Evolutionary conservation across 2,113 vertebrate species (phyloP).

Genomic region (Brachyhypopomus gauderio): DNA sequence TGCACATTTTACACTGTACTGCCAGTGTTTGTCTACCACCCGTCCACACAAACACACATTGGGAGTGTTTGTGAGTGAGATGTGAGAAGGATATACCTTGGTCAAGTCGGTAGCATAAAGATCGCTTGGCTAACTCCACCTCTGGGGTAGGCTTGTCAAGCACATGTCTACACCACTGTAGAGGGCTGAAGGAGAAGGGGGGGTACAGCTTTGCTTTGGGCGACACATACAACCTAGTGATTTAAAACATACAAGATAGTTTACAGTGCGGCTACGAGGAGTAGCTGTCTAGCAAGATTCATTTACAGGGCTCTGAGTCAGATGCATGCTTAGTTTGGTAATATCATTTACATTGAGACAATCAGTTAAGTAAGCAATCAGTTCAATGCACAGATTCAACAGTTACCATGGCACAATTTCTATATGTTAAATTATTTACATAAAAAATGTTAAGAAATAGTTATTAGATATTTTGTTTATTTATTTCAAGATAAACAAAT

Average conservation of each 20-base stretch:
- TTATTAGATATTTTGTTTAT: not conserved
- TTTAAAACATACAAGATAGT: conserved; percentile 36
- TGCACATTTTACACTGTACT: not conserved
- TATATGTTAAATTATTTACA: not conserved
- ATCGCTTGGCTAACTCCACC: conserved; percentile 90
- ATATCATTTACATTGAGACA: not conserved
- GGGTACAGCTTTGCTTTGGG: conserved; percentile 77
- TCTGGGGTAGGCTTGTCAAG: conserved; percentile 92
- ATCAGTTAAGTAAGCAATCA: not conserved
- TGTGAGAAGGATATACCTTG: conserved; percentile 82
- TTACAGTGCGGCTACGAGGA: not conserved
- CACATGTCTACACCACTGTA: conserved; percentile 93
- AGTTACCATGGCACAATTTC: conserved; percentile 13
- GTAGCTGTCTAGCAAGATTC: not conserved
- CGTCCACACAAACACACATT: no score
- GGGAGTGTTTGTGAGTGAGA: not conserved
- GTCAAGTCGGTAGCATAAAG: conserved; percentile 90
- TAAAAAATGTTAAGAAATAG: no score
- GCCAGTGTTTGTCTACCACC: no score
- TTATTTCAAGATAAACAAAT: not conserved
- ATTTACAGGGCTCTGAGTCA: not conserved
- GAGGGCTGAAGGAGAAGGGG: conserved; percentile 79
- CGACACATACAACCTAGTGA: conserved; percentile 86
- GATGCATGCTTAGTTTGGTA: not conserved
- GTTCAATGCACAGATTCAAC: not conserved